Base-by-base conservation (phyloP, 1,140 invertebrate species). In the Lordiphosa mommai region DNA sequence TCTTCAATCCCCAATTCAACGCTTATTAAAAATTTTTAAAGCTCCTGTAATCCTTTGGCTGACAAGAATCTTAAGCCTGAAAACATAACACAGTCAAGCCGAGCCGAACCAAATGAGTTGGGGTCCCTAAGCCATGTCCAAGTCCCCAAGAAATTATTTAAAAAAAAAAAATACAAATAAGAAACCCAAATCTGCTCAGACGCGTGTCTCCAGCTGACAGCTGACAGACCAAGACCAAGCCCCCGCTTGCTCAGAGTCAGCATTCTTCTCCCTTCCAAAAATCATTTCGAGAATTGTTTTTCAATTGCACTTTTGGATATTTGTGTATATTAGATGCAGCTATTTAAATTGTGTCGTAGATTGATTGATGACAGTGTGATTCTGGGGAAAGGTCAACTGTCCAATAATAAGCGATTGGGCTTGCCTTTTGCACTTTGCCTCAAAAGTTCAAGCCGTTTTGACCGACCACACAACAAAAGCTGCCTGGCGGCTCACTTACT, bases 1-100 rank as follows among this genome's bases (percentile, higher is more conserved):
- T 16, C 4, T 38, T 1, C 8, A 12, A 7, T 16, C 29, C 8
- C 16, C 13, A 46, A 30, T 32, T 8, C 8, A 10, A 14, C 23
- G 23, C 23, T 27, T 2, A 27, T 27, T 27, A 27, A 27, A 27
- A n/a, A 38, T 14, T 65, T 71, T 80, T 76, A 82, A 82, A 72
- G 61, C 76, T 82, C 58, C 77, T 84, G 76, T 82, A 82, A 82
- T 82, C 76, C 76, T 82, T 84, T 68, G 68, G 76, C 77, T 82
- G 76, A 82, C 76, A 82, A 60, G 71, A 60, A 68, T 76, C 76
- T 76, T 76, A 82, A 71, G 77, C 46, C 72, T 63, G 66, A 37
- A 63, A 57, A 73, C 60, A 65, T 27, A 74, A 67, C 71, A 67
- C 20, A 50, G 43, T 29, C 16, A 37, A 55, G 36, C 61, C 33